Evolutionary conservation across 1,140 invertebrate genomes (phyloP), one percentile per base, ranked within the genome.

Genomic region (Macrosteles quadrilineatus): DNA sequence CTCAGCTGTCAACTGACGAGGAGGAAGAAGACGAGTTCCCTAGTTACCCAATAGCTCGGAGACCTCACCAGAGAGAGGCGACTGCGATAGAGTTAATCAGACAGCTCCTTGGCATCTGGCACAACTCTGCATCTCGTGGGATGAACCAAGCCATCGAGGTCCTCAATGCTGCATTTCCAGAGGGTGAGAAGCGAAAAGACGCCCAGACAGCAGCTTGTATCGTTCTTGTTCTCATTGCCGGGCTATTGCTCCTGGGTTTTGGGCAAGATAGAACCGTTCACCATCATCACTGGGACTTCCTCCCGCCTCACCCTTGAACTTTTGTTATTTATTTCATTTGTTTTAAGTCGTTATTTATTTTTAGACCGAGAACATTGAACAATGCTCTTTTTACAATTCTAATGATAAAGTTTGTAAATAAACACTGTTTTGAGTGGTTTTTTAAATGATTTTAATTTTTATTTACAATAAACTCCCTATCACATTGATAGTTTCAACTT

Each of bases 251-350:
- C 78, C 80, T 91, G 25, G 87, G 87, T n/a, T 85, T 89, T 59
- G 86, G 86, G 69, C 86, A 86, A 47, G 87, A 88, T 31, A 85
- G 86, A 71, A 88, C 89, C 21, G 85, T 92, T 43, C 90, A 90
- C 70, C 89, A 93, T 78, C 88, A 92, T 74, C 87, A 88, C 70
- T 94, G 92, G 92, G 91, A 94, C 78, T 94, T 92, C 90, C 74
- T 80, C 0, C 73, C 74, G 32, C 74, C 74, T n/a, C 71, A 50
- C n/a, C 68, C 68, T 19, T 59, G 45, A 63, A 45, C n/a, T 19
- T 50, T 30, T 12, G 31, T 11, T 66, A 27, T 63, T 30, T 14
- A 1, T 63, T 63, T 36, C 32, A 36, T 14, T 36, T 36, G 4
- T 6, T 36, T 14, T 36, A 36, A 36, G 32, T 36, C 14, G 32